Base-by-base conservation (phyloP, 2,797 vertebrate species). In the Anas georgica region DNA sequence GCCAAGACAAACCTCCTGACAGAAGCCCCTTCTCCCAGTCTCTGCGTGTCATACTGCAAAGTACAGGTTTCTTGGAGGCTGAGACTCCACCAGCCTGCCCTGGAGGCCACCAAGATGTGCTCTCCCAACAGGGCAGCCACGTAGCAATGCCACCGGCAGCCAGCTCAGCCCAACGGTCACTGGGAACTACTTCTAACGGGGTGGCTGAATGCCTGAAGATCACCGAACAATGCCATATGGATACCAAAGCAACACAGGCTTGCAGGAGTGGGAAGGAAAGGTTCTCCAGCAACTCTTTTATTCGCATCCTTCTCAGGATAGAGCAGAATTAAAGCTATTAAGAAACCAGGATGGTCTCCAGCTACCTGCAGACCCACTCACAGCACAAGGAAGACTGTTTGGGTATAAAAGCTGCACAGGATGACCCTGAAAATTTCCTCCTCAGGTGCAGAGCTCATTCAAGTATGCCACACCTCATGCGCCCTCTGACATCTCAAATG, bases 341-440 rank as follows among this genome's bases (percentile, higher is more conserved):
- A 62, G 59, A 29, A 91, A 43, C 26, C 50, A 55, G 63, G 46
- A 91, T 41, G 72, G 31, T 17, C 48, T 90, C 48, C 92, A 73
- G 75, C 48, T 56, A 59, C 74, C 75, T 37, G 68, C 59, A 92
- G 85, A 31, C 74, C 72, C 66, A 5, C 52, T 46, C 16, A 67
- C 84, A 80, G 28, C 67, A 77, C 46, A 55, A 35, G 33, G 41
- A 77, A 9, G 35, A 26, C 25, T 55, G 20, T 23, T 75, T 29
- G 20, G 58, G 10, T 23, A 41, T 0, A 72, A 29, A 54, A 88
- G 79, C 55, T 58, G 63, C 78, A 35, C 22, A 54, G 54, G 28
- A 68, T 55, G 80, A 93, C 86, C 88, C 85, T 84, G 84, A 54
- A 50, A 54, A 50, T 64, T 77, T 86, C 68, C 39, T 86, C 56